phyloP scores from a whole-genome alignment of 1,140 invertebrate genomes.

The Danaus melanippus region DNA sequence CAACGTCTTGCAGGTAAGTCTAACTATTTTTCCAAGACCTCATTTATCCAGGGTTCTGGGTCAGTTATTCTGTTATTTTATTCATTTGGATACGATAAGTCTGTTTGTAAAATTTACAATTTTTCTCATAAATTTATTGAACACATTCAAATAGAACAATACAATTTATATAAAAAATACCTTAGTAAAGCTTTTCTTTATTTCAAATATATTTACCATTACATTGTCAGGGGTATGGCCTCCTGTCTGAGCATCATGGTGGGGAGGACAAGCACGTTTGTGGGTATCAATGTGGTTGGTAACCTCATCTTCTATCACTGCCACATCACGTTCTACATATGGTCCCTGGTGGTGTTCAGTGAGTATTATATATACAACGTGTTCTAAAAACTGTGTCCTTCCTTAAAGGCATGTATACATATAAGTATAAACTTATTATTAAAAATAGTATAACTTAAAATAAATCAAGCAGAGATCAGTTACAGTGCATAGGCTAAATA shows the following conservation, averaged over 20 bases:
- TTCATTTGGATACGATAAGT: slow-evolving; percentile 1
- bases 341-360: slow-evolving; percentile 56
- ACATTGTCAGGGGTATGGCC: slow-evolving; percentile 49
- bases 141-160: no score
- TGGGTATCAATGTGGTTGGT: slow-evolving; percentile 55
- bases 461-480: no score
- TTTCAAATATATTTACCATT: slow-evolving; percentile 1
- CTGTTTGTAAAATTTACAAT: no score
- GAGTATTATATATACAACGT: slow-evolving; percentile 39
- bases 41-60: no score
- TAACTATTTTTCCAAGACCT: no score
- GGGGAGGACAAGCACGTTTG: slow-evolving; percentile 47
- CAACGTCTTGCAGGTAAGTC: slow-evolving; percentile 53
- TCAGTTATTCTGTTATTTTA: slow-evolving; percentile 9
- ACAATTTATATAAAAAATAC: no score
- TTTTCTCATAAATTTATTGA: no score
- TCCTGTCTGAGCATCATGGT: slow-evolving; percentile 61
- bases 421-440: no score
- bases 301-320: slow-evolving; percentile 55
- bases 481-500: no score
- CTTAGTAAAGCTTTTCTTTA: not conserved
- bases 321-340: slow-evolving; percentile 48
- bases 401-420: no score
- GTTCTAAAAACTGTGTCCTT: no score
- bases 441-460: no score